Evolutionary conservation across 2,888 invertebrate species (phyloP).

Genomic region (Balanococcus diminutus): DNA sequence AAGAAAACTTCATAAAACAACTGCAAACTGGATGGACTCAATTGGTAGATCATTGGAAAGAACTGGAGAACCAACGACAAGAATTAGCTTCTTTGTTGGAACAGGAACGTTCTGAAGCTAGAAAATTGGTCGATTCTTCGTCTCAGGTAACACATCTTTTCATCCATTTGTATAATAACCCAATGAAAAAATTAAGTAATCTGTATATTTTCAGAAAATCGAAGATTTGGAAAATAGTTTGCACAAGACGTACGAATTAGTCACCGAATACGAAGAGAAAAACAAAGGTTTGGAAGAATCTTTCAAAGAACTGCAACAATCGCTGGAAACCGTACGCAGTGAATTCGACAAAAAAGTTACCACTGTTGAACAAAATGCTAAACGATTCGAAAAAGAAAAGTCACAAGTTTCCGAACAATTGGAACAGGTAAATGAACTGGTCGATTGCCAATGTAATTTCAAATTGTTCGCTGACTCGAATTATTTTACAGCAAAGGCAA

Average conservation of each 20-base stretch:
- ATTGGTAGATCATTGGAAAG: constrained; percentile 61
- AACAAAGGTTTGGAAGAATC: constrained; percentile 42
- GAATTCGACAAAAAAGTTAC: constrained; percentile 42
- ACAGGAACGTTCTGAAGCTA: constrained; percentile 36
- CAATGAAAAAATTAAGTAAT: neutral
- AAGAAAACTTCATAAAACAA: constrained; percentile 72
- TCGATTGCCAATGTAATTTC: neutral
- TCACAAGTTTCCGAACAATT: neutral
- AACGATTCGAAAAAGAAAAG: constrained; percentile 38
- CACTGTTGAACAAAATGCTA: constrained; percentile 12
- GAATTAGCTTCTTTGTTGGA: constrained; percentile 57
- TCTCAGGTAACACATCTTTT: neutral
- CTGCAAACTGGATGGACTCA: constrained; percentile 71
- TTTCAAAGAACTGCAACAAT: constrained; percentile 37
- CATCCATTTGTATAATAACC: no score
- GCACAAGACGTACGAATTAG: constrained; percentile 29
- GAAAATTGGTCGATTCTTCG: neutral
- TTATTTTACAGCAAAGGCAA: constrained; percentile 26
- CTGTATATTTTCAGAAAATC: constrained; percentile 42
- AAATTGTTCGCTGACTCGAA: neutral
- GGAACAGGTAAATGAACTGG: neutral
- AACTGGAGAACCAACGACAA: constrained; percentile 59
- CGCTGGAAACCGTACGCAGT: neutral
- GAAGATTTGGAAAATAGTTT: constrained; percentile 46
- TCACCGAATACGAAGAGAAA: constrained; percentile 30